phyloP scores from a whole-genome alignment of 2,113 vertebrate genomes.

The Monarcha castaneiventris region DNA sequence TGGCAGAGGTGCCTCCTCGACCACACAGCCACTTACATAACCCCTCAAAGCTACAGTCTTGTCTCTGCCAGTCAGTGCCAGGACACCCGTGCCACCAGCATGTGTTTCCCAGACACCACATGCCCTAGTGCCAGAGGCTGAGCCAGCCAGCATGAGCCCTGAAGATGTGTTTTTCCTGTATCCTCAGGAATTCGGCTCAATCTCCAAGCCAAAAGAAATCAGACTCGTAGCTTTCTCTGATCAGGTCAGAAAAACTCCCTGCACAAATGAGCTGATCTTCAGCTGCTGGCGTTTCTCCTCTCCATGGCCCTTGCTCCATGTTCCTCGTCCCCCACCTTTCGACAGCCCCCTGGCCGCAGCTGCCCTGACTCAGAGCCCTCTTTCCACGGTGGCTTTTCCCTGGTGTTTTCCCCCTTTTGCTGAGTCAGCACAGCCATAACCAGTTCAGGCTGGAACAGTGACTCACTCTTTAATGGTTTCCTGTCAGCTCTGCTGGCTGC shows the following conservation, averaged over 20 bases:
- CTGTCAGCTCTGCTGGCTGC: not conserved
- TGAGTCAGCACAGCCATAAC: constrained; percentile 62
- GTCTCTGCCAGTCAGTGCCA: not conserved
- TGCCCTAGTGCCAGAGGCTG: not conserved
- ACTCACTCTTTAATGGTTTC: constrained; percentile 57
- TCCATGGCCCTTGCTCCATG: not conserved
- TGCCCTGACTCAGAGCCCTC: constrained; percentile 28
- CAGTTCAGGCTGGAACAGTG: constrained; percentile 54
- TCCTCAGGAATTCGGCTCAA: not conserved
- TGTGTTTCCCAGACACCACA: rapidly evolving
- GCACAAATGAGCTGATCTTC: not conserved
- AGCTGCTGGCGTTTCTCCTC: rapidly evolving
- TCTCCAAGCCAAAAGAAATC: not conserved
- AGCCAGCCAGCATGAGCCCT: rapidly evolving
- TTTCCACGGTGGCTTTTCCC: not conserved
- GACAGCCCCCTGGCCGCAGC: not conserved
- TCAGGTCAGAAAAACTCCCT: not conserved
- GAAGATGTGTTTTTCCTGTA: not conserved
- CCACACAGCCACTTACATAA: rapidly evolving
- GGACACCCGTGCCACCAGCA: not conserved
- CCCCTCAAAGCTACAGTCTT: not conserved
- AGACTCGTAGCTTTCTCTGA: not conserved
- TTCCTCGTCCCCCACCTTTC: not conserved
- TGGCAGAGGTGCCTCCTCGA: not conserved
- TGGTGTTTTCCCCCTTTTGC: constrained; percentile 13